Base-by-base conservation (phyloP, 1,140 invertebrate genomes). In the Laupala kohalensis region DNA sequence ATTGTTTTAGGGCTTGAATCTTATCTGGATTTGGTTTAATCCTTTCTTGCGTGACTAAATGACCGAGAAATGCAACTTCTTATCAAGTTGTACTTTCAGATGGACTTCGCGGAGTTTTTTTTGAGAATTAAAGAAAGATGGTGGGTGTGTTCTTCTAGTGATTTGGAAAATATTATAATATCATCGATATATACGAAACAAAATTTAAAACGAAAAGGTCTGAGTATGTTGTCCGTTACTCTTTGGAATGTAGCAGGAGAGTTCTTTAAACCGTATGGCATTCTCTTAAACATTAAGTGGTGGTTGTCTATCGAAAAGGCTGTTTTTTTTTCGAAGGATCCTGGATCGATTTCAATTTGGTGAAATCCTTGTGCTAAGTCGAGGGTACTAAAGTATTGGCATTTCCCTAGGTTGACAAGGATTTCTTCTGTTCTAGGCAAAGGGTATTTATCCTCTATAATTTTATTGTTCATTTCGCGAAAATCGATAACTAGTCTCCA, bases 321-420 rank as follows among this genome's bases (percentile, higher is more conserved):
- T 0, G 80, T 81, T 15, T 37, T 37, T 73, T 81, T 82, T 0
- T 74, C 64, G 24, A 62, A 75, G 71, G 76, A 73, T 0, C 69
- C 30, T 62, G 69, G 63, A 4, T 76, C 74, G 0, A 82, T 66
- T 6, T 73, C 69, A 23, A 83, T 74, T 72, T 84, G 81, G 76
- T 76, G 79, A 73, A 79, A 83, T 1, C 83, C 81, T 24, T 76
- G 78, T 0, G 77, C 76, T 23, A 86, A 70, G 76, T 87, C 85
- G 1, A 87, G 71, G 1, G 79, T 80, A 4, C 78, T 77, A 73
- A 86, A 86, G 74, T 80, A 83, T 67, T 77, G 78, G 30, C 77
- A 76, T 24, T 79, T 79, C 3, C 79, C 78, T n/a, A 86, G 69
- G 28, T 79, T 77, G 73, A 85, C 80, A 67, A 82, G 69, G 26